Conservation (phyloP, 2,113 vertebrate genomes). For the Melanostigma gelatinosum region DNA sequence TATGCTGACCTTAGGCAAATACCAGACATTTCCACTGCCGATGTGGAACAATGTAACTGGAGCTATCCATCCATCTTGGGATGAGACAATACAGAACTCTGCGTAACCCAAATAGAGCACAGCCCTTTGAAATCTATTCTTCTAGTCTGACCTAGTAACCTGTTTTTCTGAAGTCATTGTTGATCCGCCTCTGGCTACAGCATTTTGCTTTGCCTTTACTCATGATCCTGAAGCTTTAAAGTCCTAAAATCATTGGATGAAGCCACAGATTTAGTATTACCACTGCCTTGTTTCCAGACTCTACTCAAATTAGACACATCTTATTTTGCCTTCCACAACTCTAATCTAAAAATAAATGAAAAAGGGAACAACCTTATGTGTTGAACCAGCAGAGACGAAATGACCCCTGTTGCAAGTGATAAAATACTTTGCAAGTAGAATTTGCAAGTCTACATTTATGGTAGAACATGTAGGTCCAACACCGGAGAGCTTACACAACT, state of each 20-base stretch:
- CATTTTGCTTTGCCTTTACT: constrained; percentile 28
- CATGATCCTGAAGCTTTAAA: constrained; percentile 18
- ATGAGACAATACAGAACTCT: constrained; percentile 43
- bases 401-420: background rate
- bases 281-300: constrained; percentile 2
- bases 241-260: constrained; percentile 15
- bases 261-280: background rate
- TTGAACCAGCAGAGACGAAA: constrained; percentile 10
- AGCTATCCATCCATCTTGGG: constrained; percentile 29
- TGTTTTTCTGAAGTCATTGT: constrained; percentile 31
- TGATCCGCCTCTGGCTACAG: constrained; percentile 27
- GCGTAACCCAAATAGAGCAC: constrained; percentile 42
- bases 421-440: constrained; percentile 28
- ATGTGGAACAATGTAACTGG: constrained; percentile 34
- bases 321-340: background rate
- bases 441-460: constrained; percentile 35
- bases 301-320: background rate
- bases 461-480: constrained; percentile 36
- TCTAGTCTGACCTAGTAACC: constrained; percentile 65
- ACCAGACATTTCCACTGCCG: constrained; percentile 26
- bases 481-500: constrained; percentile 32
- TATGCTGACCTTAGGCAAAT: constrained; percentile 30
- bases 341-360: background rate
- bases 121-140: constrained; percentile 20
- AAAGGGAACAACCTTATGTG: background rate